A percentile compares a stretch with the other conserved stretches of the same genome.
Conservation (phyloP, 2,113 vertebrate genomes). For the Strix aluco region DNA sequence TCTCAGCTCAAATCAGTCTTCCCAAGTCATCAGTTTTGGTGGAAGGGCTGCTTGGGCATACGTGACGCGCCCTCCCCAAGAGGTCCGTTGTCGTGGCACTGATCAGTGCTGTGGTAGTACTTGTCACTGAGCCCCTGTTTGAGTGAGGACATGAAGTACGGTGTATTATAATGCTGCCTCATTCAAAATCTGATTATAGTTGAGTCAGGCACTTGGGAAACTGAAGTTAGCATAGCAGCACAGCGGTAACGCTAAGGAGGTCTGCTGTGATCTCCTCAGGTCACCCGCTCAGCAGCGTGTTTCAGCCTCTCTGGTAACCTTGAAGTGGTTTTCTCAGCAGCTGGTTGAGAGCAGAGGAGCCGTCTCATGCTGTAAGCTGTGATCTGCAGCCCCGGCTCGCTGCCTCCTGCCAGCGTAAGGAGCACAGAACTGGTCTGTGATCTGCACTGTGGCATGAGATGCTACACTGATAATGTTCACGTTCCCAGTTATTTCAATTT, state of each 20-base stretch:
- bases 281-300: not conserved
- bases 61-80: rapidly evolving
- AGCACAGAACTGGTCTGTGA: not conserved
- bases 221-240: not conserved
- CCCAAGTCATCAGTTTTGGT: not conserved
- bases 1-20: not conserved
- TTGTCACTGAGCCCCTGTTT: not conserved
- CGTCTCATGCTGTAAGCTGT: not conserved
- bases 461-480: not conserved
- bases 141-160: not conserved
- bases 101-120: not conserved
- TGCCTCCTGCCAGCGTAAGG: not conserved
- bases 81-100: too few species aligned
- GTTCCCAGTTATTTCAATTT: not conserved
- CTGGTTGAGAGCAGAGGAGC: not conserved
- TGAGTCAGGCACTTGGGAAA: not conserved
- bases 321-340: not conserved
- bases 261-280: not conserved
- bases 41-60: not conserved
- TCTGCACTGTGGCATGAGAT: rapidly evolving
- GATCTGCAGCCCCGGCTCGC: not conserved
- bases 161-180: not conserved
- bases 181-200: not conserved
- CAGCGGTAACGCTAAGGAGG: not conserved
- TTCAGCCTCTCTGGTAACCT: not conserved